Conservation (phyloP, 1,140 invertebrate species). For the Nylanderia fulva region DNA sequence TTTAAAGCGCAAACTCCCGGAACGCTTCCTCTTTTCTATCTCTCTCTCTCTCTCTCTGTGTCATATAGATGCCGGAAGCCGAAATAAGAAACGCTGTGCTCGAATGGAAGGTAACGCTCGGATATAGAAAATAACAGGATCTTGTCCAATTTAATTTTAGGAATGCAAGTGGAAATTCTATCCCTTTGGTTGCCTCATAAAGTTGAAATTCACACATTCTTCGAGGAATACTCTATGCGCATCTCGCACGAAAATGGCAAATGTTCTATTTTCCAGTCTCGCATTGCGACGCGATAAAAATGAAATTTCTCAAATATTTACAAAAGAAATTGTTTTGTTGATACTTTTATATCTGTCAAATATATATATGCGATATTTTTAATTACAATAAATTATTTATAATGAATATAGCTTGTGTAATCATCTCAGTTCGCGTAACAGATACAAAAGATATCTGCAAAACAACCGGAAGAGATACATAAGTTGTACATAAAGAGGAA, state of each 20-base stretch:
- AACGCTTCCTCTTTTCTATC: not conserved
- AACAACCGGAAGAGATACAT: not conserved
- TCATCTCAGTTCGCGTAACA: not conserved
- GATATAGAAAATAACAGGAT: conserved; percentile 15
- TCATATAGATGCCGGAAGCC: not conserved
- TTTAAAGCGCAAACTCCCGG: not conserved
- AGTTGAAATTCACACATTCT: conserved; percentile 34
- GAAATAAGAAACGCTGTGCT: conserved; percentile 25
- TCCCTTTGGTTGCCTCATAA: not conserved
- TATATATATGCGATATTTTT: no score
- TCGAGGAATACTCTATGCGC: not conserved
- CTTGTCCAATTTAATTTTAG: conserved; percentile 41
- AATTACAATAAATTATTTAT: no score
- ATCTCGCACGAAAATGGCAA: not conserved
- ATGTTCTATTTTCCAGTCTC: conserved; percentile 31
- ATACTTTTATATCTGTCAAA: not conserved
- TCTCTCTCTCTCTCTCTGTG: no score
- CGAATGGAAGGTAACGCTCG: not conserved
- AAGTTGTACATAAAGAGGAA: not conserved
- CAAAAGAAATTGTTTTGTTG: not conserved
- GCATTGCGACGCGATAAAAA: conserved; percentile 8
- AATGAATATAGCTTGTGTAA: no score
- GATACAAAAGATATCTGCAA: not conserved
- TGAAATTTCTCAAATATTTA: not conserved
- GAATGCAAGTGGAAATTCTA: conserved; percentile 25